A percentile compares a stretch with the other conserved stretches of the same genome.
Evolutionary conservation across 2,113 vertebrate species (phyloP).

Genomic region (Neogale vison): DNA sequence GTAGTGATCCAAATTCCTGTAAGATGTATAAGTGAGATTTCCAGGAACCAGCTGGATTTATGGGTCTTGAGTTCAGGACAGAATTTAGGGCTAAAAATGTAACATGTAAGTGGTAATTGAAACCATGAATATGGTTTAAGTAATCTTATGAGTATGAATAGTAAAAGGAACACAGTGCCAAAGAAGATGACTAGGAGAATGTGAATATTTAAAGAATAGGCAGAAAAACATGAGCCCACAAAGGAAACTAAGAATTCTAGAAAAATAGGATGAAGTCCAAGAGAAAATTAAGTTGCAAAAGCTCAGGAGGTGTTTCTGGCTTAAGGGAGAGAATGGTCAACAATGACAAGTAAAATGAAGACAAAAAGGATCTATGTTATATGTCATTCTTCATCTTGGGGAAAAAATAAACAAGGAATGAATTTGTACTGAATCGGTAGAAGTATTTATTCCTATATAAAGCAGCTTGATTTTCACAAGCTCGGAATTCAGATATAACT

Average conservation of each 20-base stretch:
- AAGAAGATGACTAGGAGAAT: background rate
- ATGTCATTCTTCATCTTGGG: background rate
- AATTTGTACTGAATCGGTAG: background rate
- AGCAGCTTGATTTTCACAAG: background rate
- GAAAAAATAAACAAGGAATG: background rate
- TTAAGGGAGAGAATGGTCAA: background rate
- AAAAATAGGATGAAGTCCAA: background rate
- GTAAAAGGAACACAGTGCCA: background rate
- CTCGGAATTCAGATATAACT: background rate
- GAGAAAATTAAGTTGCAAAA: background rate
- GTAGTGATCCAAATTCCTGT: constrained; percentile 20
- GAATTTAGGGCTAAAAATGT: constrained; percentile 35
- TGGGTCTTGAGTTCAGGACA: background rate
- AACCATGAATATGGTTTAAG: background rate
- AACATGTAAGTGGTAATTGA: background rate
- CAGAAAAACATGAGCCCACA: background rate
- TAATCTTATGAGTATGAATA: background rate
- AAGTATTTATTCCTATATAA: background rate
- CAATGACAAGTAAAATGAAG: background rate
- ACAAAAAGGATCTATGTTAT: background rate
- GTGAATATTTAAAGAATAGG: background rate
- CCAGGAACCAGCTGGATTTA: constrained; percentile 21
- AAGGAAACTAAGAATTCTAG: background rate
- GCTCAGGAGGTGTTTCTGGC: background rate
- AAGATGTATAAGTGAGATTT: constrained; percentile 32